These are phyloP conservation scores for Pristionchus entomophagus DNA, from an alignment of 2,888 invertebrate species.

Conservation along the genomic window DNA sequence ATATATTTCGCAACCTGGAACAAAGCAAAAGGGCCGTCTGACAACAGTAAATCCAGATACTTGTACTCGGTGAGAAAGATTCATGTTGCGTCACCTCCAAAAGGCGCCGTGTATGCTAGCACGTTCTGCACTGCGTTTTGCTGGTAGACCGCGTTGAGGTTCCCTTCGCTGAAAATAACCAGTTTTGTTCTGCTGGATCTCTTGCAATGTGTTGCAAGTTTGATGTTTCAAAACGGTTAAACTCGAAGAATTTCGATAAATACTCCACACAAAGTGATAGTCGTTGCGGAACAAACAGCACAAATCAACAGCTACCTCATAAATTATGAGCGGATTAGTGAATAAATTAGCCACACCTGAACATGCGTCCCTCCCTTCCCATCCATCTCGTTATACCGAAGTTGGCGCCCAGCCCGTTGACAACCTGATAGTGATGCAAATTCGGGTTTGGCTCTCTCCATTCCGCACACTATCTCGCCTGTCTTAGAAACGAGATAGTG, in stretches of 20 bases:
- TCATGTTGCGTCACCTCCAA: conserved; percentile 53
- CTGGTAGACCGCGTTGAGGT: conserved; percentile 68
- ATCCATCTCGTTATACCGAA: conserved; percentile 66
- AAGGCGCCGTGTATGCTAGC: conserved; percentile 71
- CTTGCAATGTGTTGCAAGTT: too few relatives aligned
- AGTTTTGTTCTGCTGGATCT: neutral
- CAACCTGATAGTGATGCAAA: too few relatives aligned
- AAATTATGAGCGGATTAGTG: too few relatives aligned
- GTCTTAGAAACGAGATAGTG: too few relatives aligned
- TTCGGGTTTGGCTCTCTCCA: too few relatives aligned
- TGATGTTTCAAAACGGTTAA: neutral
- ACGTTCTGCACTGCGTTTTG: conserved; percentile 71
- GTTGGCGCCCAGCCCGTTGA: conserved; percentile 68
- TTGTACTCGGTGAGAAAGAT: too few relatives aligned
- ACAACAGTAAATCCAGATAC: too few relatives aligned
- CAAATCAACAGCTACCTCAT: too few relatives aligned
- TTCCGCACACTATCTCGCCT: too few relatives aligned
- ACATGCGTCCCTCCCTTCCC: conserved; percentile 55
- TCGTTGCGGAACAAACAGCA: too few relatives aligned
- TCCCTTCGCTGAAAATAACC: conserved; percentile 65
- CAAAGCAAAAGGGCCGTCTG: too few relatives aligned
- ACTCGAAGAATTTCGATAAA: neutral
- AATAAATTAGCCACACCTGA: neutral
- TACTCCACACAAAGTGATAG: neutral
- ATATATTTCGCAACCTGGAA: too few relatives aligned